Percentiles rank a stretch among this genome's conserved stretches.
Evolutionary conservation across 2,888 invertebrate species (phyloP).

Genomic region (Antheraea assamensis): DNA sequence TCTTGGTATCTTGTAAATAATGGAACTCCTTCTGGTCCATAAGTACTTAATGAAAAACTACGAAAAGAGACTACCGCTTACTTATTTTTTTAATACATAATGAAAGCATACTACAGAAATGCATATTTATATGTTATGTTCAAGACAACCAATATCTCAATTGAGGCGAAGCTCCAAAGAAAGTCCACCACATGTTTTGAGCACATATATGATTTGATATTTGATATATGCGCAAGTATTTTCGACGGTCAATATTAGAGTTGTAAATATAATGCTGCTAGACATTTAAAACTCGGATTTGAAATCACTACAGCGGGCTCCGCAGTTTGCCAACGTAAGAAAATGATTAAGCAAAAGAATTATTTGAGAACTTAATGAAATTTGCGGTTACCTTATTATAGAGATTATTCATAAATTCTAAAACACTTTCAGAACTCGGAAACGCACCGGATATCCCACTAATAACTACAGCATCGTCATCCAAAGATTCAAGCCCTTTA

Average conservation of each 20-base stretch:
- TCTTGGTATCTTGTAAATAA: not conserved
- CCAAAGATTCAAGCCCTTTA: not conserved
- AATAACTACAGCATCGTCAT: constrained; percentile 81
- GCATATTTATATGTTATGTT: not conserved
- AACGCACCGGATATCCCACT: constrained; percentile 84
- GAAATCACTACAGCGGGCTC: not conserved
- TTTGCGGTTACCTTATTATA: constrained; percentile 77
- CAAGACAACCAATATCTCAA: not conserved
- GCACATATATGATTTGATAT: too few species aligned
- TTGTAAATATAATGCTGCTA: not conserved
- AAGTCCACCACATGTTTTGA: not conserved
- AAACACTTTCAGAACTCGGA: constrained; percentile 86
- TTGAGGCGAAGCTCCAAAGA: not conserved
- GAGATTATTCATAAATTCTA: constrained; percentile 84
- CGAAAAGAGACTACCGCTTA: not conserved
- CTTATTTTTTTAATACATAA: not conserved
- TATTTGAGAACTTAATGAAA: not conserved
- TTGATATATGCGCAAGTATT: not conserved
- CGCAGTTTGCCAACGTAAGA: not conserved
- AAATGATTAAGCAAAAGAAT: not conserved
- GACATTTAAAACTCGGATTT: not conserved
- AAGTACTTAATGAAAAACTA: not conserved
- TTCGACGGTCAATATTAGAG: not conserved
- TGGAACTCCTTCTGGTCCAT: too few species aligned
- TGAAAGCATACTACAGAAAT: not conserved